Evolutionary conservation across 1,140 invertebrate genomes (phyloP).

Genomic region (Sarcophaga bullata): DNA sequence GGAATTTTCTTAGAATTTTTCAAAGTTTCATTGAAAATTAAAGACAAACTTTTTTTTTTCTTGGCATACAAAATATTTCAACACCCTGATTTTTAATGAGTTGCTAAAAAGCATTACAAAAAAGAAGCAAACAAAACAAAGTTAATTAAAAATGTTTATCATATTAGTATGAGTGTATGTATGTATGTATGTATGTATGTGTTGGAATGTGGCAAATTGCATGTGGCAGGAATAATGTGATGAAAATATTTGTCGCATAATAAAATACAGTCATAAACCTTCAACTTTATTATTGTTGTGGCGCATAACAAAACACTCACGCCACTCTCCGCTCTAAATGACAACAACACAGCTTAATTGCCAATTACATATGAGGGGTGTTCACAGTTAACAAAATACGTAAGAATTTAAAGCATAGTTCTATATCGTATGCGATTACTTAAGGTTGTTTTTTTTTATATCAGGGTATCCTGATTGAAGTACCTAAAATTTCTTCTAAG

Average conservation of each 20-base stretch:
- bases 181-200: background rate
- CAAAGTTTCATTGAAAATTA: background rate
- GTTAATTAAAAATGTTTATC: constrained; percentile 41
- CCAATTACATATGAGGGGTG: no score
- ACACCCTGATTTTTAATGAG: constrained; percentile 26
- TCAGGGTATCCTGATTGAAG: no score
- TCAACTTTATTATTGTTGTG: background rate
- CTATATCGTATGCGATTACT: no score
- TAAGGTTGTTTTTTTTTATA: no score
- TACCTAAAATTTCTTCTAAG: no score
- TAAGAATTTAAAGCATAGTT: background rate
- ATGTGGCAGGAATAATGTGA: constrained; percentile 13
- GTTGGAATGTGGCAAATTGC: background rate
- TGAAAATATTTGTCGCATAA: constrained; percentile 33
- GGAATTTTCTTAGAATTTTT: background rate
- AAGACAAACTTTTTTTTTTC: background rate
- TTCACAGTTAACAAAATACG: background rate
- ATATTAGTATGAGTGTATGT: constrained; percentile 25
- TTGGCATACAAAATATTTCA: background rate
- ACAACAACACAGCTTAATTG: no score
- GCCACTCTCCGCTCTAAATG: background rate
- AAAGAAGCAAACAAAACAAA: background rate
- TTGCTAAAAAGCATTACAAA: background rate
- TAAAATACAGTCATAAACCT: constrained; percentile 27
- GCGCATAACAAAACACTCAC: background rate